Conservation (phyloP, 2,113 vertebrate genomes). For the Myanophis thanlyinensis region DNA sequence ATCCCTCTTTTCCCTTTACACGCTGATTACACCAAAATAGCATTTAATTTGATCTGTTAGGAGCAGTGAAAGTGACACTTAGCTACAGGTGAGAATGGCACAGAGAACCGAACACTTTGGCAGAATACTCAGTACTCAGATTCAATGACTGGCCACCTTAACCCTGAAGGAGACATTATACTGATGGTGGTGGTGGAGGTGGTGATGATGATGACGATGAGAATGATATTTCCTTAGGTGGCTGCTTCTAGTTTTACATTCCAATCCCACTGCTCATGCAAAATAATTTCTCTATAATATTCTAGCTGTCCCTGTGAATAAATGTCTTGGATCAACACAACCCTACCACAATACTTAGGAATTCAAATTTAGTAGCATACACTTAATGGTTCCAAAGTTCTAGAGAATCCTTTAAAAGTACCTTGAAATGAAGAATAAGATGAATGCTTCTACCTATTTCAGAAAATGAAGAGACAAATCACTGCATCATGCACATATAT, state of each 20-base stretch:
- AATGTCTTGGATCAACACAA: not conserved
- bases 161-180: not conserved
- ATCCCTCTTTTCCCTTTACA: accelerated
- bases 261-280: not conserved
- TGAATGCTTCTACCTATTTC: not conserved
- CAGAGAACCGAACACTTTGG: not conserved
- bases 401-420: not conserved
- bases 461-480: not conserved
- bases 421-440: not conserved
- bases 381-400: not conserved
- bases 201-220: not conserved
- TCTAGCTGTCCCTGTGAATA: not conserved
- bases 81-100: constrained; percentile 57
- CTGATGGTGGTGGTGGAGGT: not conserved
- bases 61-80: constrained; percentile 13
- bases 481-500: not conserved
- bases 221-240: not conserved
- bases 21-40: not conserved
- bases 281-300: not conserved
- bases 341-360: not conserved
- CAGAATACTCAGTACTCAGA: not conserved
- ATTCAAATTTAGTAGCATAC: not conserved
- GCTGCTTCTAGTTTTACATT: not conserved
- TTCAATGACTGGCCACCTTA: not conserved
- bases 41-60: not conserved